Evolutionary conservation across 2,113 vertebrate species (phyloP).

Genomic region (Chaenocephalus aceratus): DNA sequence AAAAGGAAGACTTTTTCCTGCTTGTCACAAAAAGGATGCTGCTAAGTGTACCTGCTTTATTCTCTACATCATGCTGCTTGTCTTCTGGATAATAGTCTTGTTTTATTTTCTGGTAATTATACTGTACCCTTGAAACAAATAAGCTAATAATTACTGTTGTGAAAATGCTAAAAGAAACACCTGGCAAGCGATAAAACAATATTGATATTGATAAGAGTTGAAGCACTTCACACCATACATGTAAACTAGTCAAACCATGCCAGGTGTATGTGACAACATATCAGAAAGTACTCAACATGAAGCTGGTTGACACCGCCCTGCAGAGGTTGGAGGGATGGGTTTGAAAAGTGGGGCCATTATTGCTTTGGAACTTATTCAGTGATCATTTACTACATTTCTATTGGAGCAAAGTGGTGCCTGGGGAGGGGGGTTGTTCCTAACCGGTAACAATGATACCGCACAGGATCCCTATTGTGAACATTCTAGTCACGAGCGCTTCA

Average conservation of each 20-base stretch:
- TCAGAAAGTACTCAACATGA: neutral
- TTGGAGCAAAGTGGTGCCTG: neutral
- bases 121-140: slow-evolving; percentile 6
- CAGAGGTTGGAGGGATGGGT: neutral
- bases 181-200: neutral
- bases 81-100: slow-evolving; percentile 2
- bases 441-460: neutral
- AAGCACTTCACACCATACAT: neutral
- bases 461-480: neutral
- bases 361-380: slow-evolving; percentile 1
- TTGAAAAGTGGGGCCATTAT: neutral
- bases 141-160: slow-evolving; percentile 35
- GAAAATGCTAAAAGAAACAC: slow-evolving; percentile 5
- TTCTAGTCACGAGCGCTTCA: neutral
- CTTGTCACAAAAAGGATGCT: slow-evolving; percentile 24
- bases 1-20: slow-evolving; percentile 29
- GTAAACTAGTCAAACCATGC: neutral
- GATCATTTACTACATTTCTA: slow-evolving; percentile 26
- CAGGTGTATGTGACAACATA: neutral
- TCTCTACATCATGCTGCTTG: slow-evolving; percentile 5
- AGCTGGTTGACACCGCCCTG: slow-evolving; percentile 6
- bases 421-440: neutral
- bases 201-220: neutral
- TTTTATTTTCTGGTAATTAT: slow-evolving; percentile 12
- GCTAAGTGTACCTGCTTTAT: slow-evolving; percentile 38